Base-by-base conservation (phyloP, 2,797 vertebrate species). In the Crax fasciolata region DNA sequence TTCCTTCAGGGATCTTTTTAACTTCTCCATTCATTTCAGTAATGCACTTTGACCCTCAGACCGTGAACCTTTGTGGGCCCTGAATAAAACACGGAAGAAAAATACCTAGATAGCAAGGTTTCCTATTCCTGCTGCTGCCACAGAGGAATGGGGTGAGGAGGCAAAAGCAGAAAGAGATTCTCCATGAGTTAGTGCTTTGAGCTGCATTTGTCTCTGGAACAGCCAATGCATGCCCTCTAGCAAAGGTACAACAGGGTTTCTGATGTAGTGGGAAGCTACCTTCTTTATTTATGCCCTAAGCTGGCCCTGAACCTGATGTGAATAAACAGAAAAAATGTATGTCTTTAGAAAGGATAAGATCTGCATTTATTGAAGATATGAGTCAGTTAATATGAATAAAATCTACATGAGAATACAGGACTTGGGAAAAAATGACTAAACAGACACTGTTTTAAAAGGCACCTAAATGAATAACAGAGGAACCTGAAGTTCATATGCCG, bases 401-500 rank as follows among this genome's bases (percentile, higher is more conserved):
- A 79, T 77, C 28, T 39, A 57, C 0, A 0, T 58, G 54, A 76
- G 12, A 70, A 82, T 21, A 72, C 9, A 49, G 1, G 2, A 20
- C 25, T 75, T 74, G 39, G 52, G 43, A 49, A 65, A 82, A 76
- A 70, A n/a, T 16, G 0, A 52, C 30, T 65, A 74, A 84, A 46
- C 20, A 30, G 57, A 30, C 13, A 24, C 1, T 16, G 15, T 66
- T 82, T 68, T 51, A 57, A 73, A 88, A 84, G n/a, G 10, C 20
- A n/a, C 3, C 15, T 76, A 70, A 73, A 78, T 20, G 17, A 80
- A 21, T 55, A 90, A 71, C 20, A 80, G n/a, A 87, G 18, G 25
- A 70, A 84, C 11, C 20, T 61, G 32, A 71, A 90, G 58, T 84
- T 91, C 48, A 78, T 68, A 62, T 68, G 92, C 83, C 24, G 13